Conservation (phyloP, 2,113 vertebrate species). For the Sylvia atricapilla region DNA sequence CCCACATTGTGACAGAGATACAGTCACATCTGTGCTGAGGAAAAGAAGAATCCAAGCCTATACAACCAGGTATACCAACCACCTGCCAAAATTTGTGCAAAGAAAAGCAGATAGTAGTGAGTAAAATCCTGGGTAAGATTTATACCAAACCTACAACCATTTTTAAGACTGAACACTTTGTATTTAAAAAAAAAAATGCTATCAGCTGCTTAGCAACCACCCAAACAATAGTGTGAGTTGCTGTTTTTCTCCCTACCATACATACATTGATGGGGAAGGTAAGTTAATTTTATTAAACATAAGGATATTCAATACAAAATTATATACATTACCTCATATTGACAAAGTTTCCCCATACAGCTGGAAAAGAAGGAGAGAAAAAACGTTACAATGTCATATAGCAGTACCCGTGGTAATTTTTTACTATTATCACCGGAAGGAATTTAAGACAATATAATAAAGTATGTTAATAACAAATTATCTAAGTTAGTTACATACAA, state of each 20-base stretch:
- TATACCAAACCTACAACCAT: background rate
- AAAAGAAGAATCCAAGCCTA: background rate
- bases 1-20: background rate
- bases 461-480: background rate
- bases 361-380: conserved; percentile 65
- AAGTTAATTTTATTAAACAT: background rate
- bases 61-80: background rate
- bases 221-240: background rate
- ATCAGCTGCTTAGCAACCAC: background rate
- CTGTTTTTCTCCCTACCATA: background rate
- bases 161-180: background rate
- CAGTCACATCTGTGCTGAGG: background rate
- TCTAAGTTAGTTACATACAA: background rate
- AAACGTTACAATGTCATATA: background rate
- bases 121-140: background rate
- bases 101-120: background rate
- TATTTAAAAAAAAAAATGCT: background rate
- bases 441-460: background rate
- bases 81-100: background rate
- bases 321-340: conserved; percentile 78
- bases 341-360: conserved; percentile 83
- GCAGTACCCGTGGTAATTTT: background rate
- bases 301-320: background rate
- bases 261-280: background rate
- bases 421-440: background rate